Evolutionary conservation across 2,797 vertebrate species (phyloP).

Genomic region (Falco berigora): DNA sequence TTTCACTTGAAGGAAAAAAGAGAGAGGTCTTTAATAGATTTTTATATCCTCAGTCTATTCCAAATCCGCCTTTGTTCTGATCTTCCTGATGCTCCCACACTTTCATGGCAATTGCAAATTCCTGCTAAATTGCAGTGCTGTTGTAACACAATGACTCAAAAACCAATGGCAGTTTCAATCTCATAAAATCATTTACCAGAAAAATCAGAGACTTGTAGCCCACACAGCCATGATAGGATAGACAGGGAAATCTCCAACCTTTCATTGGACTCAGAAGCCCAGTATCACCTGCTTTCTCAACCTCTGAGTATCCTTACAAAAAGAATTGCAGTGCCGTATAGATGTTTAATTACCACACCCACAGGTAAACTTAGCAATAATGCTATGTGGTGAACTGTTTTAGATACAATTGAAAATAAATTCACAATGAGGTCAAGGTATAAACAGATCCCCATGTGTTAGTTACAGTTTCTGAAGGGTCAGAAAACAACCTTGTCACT

Average conservation of each 20-base stretch:
- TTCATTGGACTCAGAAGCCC: not conserved
- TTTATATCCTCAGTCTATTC: slow-evolving; percentile 46
- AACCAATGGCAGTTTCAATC: not conserved
- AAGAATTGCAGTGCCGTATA: not conserved
- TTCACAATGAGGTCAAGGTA: not conserved
- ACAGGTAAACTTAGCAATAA: not conserved
- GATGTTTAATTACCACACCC: not conserved
- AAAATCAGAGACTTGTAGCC: not conserved
- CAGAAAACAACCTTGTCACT: not conserved
- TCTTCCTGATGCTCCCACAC: slow-evolving; percentile 6
- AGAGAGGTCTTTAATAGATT: slow-evolving; percentile 44
- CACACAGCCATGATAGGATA: not conserved
- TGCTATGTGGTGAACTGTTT: not conserved
- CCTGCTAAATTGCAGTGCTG: not conserved
- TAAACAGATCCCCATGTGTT: not conserved
- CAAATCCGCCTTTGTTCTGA: slow-evolving; percentile 28
- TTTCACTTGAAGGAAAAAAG: slow-evolving; percentile 22
- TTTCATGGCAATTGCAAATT: not conserved
- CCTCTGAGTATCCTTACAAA: not conserved
- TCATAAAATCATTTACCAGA: not conserved
- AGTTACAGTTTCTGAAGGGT: not conserved
- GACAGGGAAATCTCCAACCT: not conserved
- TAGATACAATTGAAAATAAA: not conserved
- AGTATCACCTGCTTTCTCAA: not conserved
- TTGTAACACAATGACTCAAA: not conserved